These are phyloP conservation scores for Jordanella pulchra DNA, from an alignment of 2,797 vertebrate genomes.

Conservation along the genomic window DNA sequence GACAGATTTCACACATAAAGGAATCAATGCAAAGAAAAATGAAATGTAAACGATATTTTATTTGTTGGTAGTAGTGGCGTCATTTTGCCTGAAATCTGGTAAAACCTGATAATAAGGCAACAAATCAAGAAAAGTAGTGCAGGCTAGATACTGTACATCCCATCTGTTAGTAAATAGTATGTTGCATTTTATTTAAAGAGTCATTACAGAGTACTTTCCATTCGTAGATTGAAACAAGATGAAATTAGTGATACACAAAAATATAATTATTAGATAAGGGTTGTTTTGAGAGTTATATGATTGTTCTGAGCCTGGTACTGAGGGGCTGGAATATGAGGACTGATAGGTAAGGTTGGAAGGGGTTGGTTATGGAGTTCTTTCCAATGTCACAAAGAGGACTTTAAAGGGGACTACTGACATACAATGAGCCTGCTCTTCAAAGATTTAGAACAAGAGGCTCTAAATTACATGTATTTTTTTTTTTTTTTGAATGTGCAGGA, in stretches of 20 bases:
- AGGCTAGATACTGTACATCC: too few relatives aligned
- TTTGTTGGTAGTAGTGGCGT: neutral
- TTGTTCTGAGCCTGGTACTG: neutral
- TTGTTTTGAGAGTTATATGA: neutral
- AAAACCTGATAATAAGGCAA: neutral
- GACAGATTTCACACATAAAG: neutral
- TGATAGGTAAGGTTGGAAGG: neutral
- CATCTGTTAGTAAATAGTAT: neutral
- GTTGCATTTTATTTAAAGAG: neutral
- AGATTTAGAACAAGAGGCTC: too few relatives aligned
- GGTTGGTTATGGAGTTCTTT: too few relatives aligned
- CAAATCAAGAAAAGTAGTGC: neutral
- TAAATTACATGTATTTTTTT: too few relatives aligned
- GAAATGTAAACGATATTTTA: neutral
- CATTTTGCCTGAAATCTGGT: neutral
- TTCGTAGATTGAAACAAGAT: neutral
- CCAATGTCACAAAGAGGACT: too few relatives aligned
- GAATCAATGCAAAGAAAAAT: constrained; percentile 2
- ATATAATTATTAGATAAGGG: neutral
- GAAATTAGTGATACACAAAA: neutral
- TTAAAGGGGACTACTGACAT: too few relatives aligned
- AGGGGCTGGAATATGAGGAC: neutral
- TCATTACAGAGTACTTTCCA: neutral
- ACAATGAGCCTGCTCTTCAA: too few relatives aligned
- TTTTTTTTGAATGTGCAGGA: too few relatives aligned